Base-by-base conservation (phyloP, 2,113 vertebrate species). In the Girardinichthys multiradiatus region DNA sequence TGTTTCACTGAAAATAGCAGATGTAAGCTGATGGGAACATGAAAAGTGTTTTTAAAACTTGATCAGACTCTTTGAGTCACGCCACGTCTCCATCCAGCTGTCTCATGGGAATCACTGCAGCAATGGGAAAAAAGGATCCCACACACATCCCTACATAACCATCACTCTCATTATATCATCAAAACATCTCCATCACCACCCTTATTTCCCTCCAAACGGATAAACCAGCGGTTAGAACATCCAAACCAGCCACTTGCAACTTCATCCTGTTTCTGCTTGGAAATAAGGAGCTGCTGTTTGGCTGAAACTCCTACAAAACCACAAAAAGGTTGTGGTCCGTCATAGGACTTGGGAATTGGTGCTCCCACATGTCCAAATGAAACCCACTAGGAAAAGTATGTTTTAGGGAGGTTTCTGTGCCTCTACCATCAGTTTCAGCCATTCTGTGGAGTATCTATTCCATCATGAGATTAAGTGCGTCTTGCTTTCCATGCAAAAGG, bases 51-150 rank as follows among this genome's bases (percentile, higher is more conserved):
- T 12, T 12, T 39, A 39, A 39, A 39, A 39, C 37, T 39, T 10
- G 35, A 35, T 35, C 14, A n/a, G 28, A 17, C 28, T 51, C 62
- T 66, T 3, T n/a, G 58, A 42, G 28, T 28, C 0, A 54, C 35
- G 35, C 35, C 35, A 35, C 35, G n/a, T n/a, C 54, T 64, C 81
- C n/a, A n/a, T n/a, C n/a, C n/a, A n/a, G n/a, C 3, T 6, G 31
- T 76, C 77, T 65, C 76, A 19, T 74, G 73, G 92, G 87, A 92
- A 89, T 69, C 77, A 77, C 68, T 93, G 94, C 93, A 90, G 93
- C 93, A 94, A 79, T 0, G n/a, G 30, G 54, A 72, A 65, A 61
- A 5, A 66, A 70, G 14, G 12, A 72, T 74, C 74, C 81, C 82
- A 74, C 35, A 73, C 57, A 72, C 83, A 80, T 86, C 83, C 88